Percentiles rank a stretch among this genome's conserved stretches.
phyloP scores from a whole-genome alignment of 2,113 vertebrate species.

The Calidris pygmaea region DNA sequence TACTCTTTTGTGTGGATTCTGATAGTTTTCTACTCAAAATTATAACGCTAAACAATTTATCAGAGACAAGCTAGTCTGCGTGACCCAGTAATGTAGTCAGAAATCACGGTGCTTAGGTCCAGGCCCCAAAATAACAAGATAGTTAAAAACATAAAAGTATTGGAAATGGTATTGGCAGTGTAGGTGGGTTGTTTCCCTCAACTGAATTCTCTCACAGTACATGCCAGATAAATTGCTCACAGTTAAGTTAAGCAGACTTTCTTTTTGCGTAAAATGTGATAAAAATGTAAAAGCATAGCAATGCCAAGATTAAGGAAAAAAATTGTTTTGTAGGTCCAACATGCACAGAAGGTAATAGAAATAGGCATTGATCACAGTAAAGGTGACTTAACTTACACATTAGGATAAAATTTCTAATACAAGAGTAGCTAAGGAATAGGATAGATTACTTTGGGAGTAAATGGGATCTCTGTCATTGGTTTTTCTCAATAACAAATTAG shows the following conservation, averaged over 20 bases:
- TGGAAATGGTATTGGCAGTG: neutral
- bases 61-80: neutral
- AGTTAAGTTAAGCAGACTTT: neutral
- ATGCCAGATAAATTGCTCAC: neutral
- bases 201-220: neutral
- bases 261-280: neutral
- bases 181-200: neutral
- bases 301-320: neutral
- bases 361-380: neutral
- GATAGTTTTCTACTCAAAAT: neutral
- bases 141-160: neutral
- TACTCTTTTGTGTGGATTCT: neutral
- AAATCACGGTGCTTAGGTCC: neutral
- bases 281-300: neutral
- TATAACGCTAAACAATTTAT: neutral
- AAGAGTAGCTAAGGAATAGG: neutral
- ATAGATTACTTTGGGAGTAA: neutral
- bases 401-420: neutral
- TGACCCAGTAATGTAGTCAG: neutral
- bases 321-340: neutral
- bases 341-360: neutral
- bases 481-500: neutral
- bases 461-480: neutral
- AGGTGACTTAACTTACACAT: neutral
- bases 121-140: neutral